A percentile compares a stretch with the other conserved stretches of the same genome.
These are phyloP conservation scores for Gorsachius goisagi DNA, from an alignment of 2,113 vertebrate genomes.

Conservation along the genomic window DNA sequence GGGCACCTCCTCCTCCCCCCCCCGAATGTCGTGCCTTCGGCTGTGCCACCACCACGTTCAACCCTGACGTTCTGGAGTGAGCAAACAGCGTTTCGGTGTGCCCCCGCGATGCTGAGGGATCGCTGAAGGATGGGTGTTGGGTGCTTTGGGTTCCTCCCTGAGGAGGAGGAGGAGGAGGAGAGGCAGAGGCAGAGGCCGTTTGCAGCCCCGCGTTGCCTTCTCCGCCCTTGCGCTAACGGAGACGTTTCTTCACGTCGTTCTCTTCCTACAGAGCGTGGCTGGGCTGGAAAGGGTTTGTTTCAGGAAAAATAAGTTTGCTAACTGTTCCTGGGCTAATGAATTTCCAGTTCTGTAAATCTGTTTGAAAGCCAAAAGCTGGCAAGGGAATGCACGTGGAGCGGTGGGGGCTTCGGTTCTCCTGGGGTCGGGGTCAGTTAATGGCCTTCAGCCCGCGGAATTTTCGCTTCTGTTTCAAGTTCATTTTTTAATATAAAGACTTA, in stretches of 20 bases:
- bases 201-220: not conserved
- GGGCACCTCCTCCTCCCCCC: slow-evolving; percentile 34
- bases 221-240: not conserved
- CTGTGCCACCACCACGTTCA: not conserved
- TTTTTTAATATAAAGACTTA: not conserved
- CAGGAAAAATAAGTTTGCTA: not conserved
- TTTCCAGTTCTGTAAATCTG: not conserved
- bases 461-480: not conserved
- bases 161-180: not conserved
- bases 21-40: not conserved
- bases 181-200: not conserved
- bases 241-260: fast-evolving
- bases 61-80: not conserved
- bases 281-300: not conserved
- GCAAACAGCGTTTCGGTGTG: not conserved
- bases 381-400: fast-evolving
- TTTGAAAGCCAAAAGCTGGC: not conserved
- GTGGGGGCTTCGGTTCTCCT: not conserved
- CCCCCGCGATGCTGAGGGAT: not conserved
- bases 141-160: not conserved
- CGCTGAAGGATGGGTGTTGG: not conserved
- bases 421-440: not conserved
- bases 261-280: not conserved
- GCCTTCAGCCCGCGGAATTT: not conserved
- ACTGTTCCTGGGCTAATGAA: not conserved